phyloP scores from a whole-genome alignment of 2,113 vertebrate species.

The Hippolais icterina region DNA sequence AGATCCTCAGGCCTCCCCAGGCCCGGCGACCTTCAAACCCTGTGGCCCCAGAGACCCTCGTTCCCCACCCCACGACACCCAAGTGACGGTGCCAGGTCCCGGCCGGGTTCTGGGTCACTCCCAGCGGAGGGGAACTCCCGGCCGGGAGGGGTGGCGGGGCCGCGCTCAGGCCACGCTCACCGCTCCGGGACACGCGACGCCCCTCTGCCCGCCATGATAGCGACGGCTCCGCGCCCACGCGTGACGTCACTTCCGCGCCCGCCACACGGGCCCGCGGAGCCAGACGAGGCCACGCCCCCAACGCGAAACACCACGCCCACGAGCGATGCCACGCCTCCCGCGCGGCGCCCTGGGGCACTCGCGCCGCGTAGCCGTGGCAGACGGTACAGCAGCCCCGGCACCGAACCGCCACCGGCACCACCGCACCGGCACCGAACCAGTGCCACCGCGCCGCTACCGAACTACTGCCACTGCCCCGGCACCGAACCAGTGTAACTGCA shows the following conservation, averaged over 20 bases:
- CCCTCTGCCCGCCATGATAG: background rate
- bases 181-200: background rate
- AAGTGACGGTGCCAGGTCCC: background rate
- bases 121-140: background rate
- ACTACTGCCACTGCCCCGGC: background rate
- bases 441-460: too few relatives aligned
- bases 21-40: background rate
- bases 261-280: rapidly evolving
- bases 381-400: background rate
- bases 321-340: background rate
- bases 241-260: background rate
- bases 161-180: background rate
- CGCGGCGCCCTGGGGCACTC: too few relatives aligned
- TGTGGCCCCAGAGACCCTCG: background rate
- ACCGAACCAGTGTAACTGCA: too few relatives aligned
- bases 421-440: too few relatives aligned
- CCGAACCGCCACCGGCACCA: background rate
- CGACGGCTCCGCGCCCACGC: background rate
- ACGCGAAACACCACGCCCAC: rapidly evolving
- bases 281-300: background rate
- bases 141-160: background rate
- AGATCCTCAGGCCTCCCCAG: background rate
- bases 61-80: background rate
- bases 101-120: background rate
- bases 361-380: background rate